Conservation (phyloP, 2,113 vertebrate genomes). For the Macrotus californicus region DNA sequence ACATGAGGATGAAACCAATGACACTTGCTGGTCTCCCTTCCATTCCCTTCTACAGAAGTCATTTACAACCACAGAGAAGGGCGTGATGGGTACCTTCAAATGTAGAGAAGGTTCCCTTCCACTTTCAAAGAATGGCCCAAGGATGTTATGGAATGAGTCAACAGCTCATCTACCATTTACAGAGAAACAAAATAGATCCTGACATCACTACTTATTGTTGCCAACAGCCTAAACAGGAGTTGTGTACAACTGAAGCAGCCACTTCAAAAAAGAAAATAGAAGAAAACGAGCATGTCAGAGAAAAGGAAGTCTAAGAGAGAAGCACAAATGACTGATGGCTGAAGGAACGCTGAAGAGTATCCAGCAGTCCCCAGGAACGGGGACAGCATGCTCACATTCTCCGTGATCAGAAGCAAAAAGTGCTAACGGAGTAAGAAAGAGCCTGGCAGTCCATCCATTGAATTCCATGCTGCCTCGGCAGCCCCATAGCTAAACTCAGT, state of each 20-base stretch:
- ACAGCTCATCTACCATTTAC: conserved; percentile 15
- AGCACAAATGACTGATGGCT: not conserved
- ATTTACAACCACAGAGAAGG: conserved; percentile 18
- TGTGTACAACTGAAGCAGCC: not conserved
- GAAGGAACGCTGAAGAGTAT: not conserved
- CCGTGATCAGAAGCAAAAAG: not conserved
- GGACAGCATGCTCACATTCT: not conserved
- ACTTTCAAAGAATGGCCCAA: conserved; percentile 15
- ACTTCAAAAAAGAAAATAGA: not conserved
- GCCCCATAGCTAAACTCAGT: not conserved
- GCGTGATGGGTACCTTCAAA: conserved; percentile 31
- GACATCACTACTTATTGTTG: not conserved
- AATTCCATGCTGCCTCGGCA: not conserved
- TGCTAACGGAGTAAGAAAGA: not conserved
- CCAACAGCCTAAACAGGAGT: not conserved
- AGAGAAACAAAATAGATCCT: conserved; percentile 32
- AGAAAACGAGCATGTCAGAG: not conserved
- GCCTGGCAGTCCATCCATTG: not conserved
- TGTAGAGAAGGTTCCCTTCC: conserved; percentile 12
- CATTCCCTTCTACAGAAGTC: conserved; percentile 4
- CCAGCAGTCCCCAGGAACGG: not conserved
- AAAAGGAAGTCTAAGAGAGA: not conserved
- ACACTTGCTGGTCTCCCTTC: not conserved
- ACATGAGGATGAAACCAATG: conserved; percentile 15
- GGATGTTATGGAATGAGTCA: not conserved